Evolutionary conservation across 2,797 vertebrate species (phyloP).

Genomic region (Acanthis flammea): DNA sequence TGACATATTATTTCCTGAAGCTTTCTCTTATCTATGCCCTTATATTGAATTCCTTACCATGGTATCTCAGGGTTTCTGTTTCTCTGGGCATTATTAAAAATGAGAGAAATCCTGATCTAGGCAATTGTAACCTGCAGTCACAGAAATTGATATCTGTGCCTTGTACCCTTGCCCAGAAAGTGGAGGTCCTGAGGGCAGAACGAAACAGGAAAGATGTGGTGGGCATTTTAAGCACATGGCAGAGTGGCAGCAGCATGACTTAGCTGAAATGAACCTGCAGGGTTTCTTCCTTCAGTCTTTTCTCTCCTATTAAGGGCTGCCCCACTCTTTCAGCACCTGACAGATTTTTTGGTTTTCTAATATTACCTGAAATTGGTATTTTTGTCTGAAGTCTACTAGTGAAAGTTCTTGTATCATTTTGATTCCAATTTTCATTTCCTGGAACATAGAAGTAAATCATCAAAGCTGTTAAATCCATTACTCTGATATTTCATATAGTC

Average conservation of each 20-base stretch:
- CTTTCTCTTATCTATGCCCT: neutral
- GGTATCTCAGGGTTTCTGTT: neutral
- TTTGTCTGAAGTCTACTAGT: neutral
- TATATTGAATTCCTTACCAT: neutral
- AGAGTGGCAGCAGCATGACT: neutral
- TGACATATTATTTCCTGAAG: neutral
- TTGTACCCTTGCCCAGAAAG: neutral
- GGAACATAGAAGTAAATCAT: neutral
- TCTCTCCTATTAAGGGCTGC: neutral
- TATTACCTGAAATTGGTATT: neutral
- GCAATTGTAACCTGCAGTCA: neutral
- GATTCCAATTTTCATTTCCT: neutral
- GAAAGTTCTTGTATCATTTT: neutral
- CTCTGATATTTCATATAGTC: neutral
- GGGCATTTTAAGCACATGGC: neutral
- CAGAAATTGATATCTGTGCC: neutral
- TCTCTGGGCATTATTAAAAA: constrained; percentile 23
- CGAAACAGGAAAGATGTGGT: neutral
- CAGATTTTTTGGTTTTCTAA: neutral
- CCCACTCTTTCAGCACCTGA: neutral
- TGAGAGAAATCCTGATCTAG: neutral
- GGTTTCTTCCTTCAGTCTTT: neutral
- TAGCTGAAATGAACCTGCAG: neutral
- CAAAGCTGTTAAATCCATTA: neutral
- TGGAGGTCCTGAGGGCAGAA: neutral